Base-by-base conservation (phyloP, 2,113 vertebrate genomes). In the Nothocercus julius region DNA sequence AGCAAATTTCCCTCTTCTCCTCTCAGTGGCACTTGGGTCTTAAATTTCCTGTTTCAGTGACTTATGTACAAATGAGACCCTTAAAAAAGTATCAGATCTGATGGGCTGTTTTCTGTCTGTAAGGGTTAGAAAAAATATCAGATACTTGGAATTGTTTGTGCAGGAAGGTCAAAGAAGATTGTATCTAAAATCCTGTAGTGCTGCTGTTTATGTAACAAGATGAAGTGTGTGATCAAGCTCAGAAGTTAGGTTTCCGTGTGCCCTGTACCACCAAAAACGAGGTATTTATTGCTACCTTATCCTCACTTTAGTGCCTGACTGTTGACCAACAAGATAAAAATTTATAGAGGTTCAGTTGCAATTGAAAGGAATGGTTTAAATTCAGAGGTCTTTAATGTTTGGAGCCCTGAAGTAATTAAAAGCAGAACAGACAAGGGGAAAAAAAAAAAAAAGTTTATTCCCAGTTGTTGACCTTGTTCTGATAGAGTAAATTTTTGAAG, bases 21-120 rank as follows among this genome's bases (percentile, higher is more conserved):
- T 38, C 18, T 72, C 56, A 17, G 12, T 90, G 56, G 36, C 62
- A 54, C 27, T 85, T 38, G 5, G 4, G 19, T 63, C 51, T 81
- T 58, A 94, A 74, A 63, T 86, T 82, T 90, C 72, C 59, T 77
- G 38, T 94, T 86, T 56, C 75, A 42, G 2, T 74, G 70, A 24
- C 47, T 92, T 58, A 13, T 28, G 5, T 34, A 81, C 80, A 92
- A 36, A 67, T 64, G 83, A 63, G 80, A 63, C 61, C 6, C 64
- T 86, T 21, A 64, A 74, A 86, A 89, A 51, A 20, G 36, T 30
- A 59, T 70, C 62, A 44, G 25, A 32, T n/a, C 82, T 66, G 15
- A 40, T 28, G 51, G 90, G 69, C 34, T 79, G 1, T 94, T 96
- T 94, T 75, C 85, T 86, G 82, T 82, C 89, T 96, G 94, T 81